A percentile compares a stretch with the other conserved stretches of the same genome.
Conservation (phyloP, 2,113 vertebrate species). For the Odontophorus gujanensis region DNA sequence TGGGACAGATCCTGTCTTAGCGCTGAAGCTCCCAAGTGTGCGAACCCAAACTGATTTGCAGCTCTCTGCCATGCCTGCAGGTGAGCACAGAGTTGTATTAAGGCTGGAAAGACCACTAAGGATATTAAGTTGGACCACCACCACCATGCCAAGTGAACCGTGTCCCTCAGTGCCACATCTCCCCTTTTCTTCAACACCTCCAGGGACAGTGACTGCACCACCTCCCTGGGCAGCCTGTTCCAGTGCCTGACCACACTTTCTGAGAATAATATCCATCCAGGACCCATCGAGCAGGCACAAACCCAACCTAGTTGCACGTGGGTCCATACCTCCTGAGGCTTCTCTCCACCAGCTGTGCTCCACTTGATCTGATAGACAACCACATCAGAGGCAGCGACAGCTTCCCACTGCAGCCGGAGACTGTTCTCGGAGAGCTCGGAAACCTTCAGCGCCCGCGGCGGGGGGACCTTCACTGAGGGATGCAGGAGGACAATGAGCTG, state of each 20-base stretch:
- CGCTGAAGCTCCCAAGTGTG: neutral
- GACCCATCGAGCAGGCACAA: neutral
- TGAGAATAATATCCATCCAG: no score
- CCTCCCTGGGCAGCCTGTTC: no score
- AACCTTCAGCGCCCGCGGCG: constrained; percentile 84
- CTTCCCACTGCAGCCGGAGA: constrained; percentile 85
- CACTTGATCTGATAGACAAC: constrained; percentile 92
- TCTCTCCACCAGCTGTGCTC: constrained; percentile 86
- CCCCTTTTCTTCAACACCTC: no score
- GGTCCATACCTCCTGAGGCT: constrained; percentile 84
- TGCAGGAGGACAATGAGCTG: neutral
- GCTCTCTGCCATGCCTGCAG: neutral
- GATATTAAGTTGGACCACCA: no score
- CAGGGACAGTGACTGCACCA: no score
- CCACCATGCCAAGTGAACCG: no score
- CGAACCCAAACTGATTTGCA: neutral
- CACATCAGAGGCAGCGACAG: constrained; percentile 83
- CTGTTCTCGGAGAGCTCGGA: constrained; percentile 83
- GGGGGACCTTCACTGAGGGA: constrained; percentile 86
- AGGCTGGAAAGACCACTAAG: no score
- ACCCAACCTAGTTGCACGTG: neutral
- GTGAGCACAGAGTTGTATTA: neutral
- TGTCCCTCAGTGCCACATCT: no score
- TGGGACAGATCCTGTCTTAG: neutral
- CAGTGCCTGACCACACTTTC: no score